Conservation (phyloP, 2,113 vertebrate species). For the Steatornis caripensis region DNA sequence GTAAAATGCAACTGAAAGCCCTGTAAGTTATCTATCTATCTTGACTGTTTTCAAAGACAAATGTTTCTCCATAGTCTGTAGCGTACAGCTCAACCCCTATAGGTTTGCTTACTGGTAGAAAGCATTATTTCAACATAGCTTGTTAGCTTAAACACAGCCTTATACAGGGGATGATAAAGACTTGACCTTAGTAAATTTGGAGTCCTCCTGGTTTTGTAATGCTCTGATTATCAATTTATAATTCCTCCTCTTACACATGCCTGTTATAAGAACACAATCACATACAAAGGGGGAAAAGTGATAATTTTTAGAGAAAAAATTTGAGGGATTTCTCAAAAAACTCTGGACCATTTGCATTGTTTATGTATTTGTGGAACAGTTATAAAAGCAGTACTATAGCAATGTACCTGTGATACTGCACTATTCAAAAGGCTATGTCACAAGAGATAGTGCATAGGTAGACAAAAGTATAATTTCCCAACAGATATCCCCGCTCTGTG, state of each 20-base stretch:
- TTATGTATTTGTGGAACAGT: neutral
- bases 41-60: neutral
- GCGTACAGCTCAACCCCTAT: neutral
- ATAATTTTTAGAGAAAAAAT: neutral
- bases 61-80: neutral
- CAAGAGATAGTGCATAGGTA: neutral
- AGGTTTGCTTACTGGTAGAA: neutral
- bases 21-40: neutral
- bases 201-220: neutral
- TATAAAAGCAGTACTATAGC: neutral
- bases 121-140: neutral
- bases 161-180: neutral
- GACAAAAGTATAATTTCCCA: neutral
- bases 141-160: neutral
- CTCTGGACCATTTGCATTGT: neutral
- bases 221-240: neutral
- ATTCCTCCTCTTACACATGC: neutral
- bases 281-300: neutral
- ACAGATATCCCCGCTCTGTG: neutral
- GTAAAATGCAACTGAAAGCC: neutral
- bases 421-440: neutral
- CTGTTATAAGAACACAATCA: neutral
- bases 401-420: rapidly evolving
- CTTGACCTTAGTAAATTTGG: neutral
- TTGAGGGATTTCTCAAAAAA: neutral